Evolutionary conservation across 2,113 vertebrate species (phyloP), one percentile per base, ranked within the genome.

Genomic region (Toxostoma redivivum): DNA sequence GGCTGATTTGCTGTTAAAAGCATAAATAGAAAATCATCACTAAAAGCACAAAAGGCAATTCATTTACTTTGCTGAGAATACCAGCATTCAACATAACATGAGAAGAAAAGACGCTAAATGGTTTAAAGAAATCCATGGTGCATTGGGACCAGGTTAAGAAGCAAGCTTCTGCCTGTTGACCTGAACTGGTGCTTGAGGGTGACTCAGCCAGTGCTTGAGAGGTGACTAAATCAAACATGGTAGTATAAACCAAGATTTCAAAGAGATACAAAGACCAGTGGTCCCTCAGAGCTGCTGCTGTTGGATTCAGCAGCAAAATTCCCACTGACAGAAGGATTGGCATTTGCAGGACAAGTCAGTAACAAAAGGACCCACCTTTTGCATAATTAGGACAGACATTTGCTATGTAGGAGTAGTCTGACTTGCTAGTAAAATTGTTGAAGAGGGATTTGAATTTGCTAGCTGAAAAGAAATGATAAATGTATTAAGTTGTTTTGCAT

Each of bases 401-500:
- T 82, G 37, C 44, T 65, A 7, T 80, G 50, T 44, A 50, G 35
- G 33, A 72, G 66, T 86, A 96, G 40, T 96, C 69, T 91, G 73
- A 69, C 57, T 92, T 90, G 42, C 51, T 64, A 54, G 54, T 40
- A 24, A 61, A 95, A 88, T 67, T 87, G 81, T 87, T 16, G 5
- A 76, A 91, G 73, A 47, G 47, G 69, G 67, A 93, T 95, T 92
- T 95, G 76, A 86, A 89, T 95, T 92, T 70, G 53, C 44, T 90
- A 37, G 58, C 76, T 93, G 90, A 86, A 93, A 95, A 95, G 93
- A 96, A 95, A 74, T 7, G 82, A 94, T 96, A 93, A 93, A 93
- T 90, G 82, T 84, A 92, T 96, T 96, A 97, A 90, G 87, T 86
- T 96, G 88, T 94, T 97, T 90, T 90, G 85, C 88, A 90, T 9